These are phyloP conservation scores for Chelon labrosus DNA, from an alignment of 2,797 vertebrate genomes.

Conservation along the genomic window DNA sequence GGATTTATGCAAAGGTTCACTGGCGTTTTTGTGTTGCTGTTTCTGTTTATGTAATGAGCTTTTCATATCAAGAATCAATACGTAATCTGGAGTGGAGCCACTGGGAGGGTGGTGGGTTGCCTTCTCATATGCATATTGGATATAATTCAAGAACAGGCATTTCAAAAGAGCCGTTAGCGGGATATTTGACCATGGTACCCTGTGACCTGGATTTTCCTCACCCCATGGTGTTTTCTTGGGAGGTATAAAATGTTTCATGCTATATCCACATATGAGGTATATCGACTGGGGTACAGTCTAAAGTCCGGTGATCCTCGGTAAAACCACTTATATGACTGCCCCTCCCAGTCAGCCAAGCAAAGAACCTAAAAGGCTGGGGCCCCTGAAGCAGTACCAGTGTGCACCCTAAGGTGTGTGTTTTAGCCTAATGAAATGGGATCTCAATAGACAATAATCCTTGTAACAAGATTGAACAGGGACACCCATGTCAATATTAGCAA, in stretches of 20 bases:
- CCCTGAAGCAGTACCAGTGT: constrained; percentile 63
- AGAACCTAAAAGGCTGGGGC: constrained; percentile 79
- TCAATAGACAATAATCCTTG: constrained; percentile 87
- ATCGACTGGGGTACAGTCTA: constrained; percentile 58
- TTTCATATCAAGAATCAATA: constrained; percentile 99
- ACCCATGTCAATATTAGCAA: constrained; percentile 88
- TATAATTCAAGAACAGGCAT: constrained; percentile 67
- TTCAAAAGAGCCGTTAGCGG: constrained; percentile 57
- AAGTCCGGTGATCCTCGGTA: constrained; percentile 62
- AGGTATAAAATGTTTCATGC: constrained; percentile 10
- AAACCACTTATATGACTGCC: constrained; percentile 72
- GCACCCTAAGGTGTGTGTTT: constrained; percentile 80
- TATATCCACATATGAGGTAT: constrained; percentile 44
- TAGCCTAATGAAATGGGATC: constrained; percentile 90
- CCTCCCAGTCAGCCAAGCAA: constrained; percentile 72
- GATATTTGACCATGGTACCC: constrained; percentile 45
- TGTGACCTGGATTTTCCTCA: constrained; percentile 23
- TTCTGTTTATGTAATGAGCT: constrained; percentile 99
- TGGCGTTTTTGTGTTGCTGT: constrained; percentile 92
- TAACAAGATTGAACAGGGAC: constrained; percentile 87
- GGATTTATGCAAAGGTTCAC: constrained; percentile 99
- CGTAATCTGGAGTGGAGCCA: constrained; percentile 93
- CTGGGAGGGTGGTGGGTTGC: constrained; percentile 72
- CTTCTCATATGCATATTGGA: constrained; percentile 75
- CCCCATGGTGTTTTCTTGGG: constrained; percentile 11